phyloP scores from a whole-genome alignment of 2,113 vertebrate genomes.

The Platysternon megacephalum region DNA sequence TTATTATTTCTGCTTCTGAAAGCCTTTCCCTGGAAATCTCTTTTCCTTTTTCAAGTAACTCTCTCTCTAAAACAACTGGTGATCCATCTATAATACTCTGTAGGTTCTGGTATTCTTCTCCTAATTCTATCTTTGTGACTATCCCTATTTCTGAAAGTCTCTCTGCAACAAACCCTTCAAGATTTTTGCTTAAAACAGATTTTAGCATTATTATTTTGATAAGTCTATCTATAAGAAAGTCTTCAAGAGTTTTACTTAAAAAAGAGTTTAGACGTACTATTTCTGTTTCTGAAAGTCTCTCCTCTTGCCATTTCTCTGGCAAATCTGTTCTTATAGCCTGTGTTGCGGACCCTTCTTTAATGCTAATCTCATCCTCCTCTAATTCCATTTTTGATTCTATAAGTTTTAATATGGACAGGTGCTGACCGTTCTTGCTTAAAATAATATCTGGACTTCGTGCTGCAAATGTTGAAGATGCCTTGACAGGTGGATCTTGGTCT shows the following conservation, averaged over 20 bases:
- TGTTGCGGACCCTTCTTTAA: not conserved
- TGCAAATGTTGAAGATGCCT: not conserved
- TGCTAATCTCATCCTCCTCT: not conserved
- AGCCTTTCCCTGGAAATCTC: not conserved
- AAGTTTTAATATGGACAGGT: not conserved
- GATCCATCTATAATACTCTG: not conserved
- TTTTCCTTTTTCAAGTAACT: not conserved
- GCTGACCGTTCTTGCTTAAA: not conserved
- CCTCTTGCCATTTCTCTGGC: not conserved
- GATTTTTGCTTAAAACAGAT: slow-evolving; percentile 61
- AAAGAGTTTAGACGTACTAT: not conserved
- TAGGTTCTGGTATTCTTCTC: not conserved
- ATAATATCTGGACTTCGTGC: not conserved
- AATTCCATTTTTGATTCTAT: not conserved
- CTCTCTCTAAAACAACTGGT: not conserved
- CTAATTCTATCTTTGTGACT: not conserved
- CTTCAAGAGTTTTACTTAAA: not conserved
- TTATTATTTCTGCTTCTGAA: not conserved
- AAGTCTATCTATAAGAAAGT: slow-evolving; percentile 26
- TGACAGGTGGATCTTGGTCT: slow-evolving; percentile 71
- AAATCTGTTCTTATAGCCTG: not conserved
- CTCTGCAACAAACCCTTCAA: slow-evolving; percentile 46
- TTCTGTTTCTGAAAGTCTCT: slow-evolving; percentile 10
- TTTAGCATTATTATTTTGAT: slow-evolving; percentile 40
- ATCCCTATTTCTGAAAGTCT: slow-evolving; percentile 26